Conservation (phyloP, 2,888 invertebrate genomes). For the Pandemis corylana region DNA sequence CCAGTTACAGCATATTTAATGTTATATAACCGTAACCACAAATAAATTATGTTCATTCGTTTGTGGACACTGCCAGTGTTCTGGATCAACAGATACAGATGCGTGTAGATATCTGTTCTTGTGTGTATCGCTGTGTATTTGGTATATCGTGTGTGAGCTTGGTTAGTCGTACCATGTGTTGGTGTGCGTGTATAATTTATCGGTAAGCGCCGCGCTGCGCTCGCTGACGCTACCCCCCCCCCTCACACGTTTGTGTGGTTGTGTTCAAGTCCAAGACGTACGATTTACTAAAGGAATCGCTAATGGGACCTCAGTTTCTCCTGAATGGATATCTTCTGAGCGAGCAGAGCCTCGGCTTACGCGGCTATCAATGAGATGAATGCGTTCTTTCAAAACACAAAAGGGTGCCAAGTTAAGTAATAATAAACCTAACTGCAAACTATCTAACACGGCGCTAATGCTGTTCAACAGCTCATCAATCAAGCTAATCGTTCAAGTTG, state of each 20-base stretch:
- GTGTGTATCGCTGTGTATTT: slow-evolving; percentile 53
- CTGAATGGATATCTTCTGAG: slow-evolving; percentile 66
- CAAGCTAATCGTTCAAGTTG: not conserved
- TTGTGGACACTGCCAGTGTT: slow-evolving; percentile 34
- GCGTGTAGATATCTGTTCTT: slow-evolving; percentile 43
- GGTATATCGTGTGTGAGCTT: slow-evolving; percentile 49
- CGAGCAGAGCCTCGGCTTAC: not conserved
- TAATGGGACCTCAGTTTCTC: slow-evolving; percentile 74
- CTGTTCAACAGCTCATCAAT: not conserved
- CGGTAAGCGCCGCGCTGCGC: slow-evolving; percentile 60
- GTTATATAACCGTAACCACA: slow-evolving; percentile 44
- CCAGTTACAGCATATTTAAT: not conserved
- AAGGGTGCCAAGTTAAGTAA: not conserved
- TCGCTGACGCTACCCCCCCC: slow-evolving; percentile 24
- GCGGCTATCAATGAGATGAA: not conserved
- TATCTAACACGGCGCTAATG: not conserved
- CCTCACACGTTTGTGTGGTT: slow-evolving; percentile 11
- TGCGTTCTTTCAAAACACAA: not conserved
- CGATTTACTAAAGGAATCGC: slow-evolving; percentile 72
- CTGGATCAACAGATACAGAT: slow-evolving; percentile 33
- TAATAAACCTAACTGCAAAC: not conserved
- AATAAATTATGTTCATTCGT: slow-evolving; percentile 56
- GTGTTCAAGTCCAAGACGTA: slow-evolving; percentile 13
- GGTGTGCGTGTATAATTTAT: slow-evolving; percentile 73
- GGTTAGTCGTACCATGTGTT: slow-evolving; percentile 43